Base-by-base conservation (phyloP, 2,113 vertebrate genomes). In the Phaethornis superciliosus region DNA sequence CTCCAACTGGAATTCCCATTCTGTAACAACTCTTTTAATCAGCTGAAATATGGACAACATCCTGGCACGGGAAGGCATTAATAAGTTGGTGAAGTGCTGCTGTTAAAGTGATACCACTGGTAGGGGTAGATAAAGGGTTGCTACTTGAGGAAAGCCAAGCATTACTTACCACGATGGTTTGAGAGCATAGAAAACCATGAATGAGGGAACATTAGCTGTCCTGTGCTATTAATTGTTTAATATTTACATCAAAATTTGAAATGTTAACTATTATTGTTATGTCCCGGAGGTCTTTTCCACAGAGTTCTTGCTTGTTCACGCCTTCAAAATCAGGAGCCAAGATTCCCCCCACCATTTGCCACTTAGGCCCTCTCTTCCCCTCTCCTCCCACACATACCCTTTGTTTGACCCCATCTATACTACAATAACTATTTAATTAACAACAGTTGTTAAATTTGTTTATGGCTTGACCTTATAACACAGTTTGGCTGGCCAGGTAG, bases 391-490 rank as follows among this genome's bases (percentile, higher is more conserved):
- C 89, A 88, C 76, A 85, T 94, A 94, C 64, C 93, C 95, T 97
- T 95, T 95, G 71, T 94, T 95, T 95, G 94, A 95, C 95, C 94
- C 91, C 93, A 90, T 88, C 82, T 83, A 94, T 90, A 90, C 72
- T 94, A 95, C 90, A 95, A 95, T 89, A 95, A 94, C 93, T 93
- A 80, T 85, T 95, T 96, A 95, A 95, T 94, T 95, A 97, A 96
- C 88, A 97, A 95, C 94, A 95, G 95, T 96, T 96, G 94, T 96
- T 95, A 95, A 95, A 94, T 95, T 91, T 95, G 88, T 91, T 97
- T 97, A 91, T 91, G 88, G 94, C n/a, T 72, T 95, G 94, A 91
- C 96, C 95, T 95, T 91, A 58, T 62, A 94, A 89, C 54, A 74
- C 19, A 89, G 81, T 92, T 94, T 92, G 78, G 70, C 84, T 94